Evolutionary conservation across 92 coral and sea anemone species (phyloP), one percentile per base, ranked within the genome.

Genomic region (Hydrozoanthus gracilis): DNA sequence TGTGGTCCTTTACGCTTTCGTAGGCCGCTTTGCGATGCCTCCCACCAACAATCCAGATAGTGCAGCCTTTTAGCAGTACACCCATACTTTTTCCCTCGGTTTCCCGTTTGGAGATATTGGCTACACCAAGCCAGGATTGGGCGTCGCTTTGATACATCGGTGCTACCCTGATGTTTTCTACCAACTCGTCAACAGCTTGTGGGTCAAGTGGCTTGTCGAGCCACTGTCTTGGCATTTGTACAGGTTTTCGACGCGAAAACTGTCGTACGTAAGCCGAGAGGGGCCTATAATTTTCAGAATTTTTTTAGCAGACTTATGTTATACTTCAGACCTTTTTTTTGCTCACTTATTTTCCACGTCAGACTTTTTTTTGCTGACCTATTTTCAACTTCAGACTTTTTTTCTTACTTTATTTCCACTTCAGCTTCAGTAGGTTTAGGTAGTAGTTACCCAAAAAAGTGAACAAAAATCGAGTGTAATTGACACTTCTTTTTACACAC

Each of bases 11-110:
- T 50, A 80, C 90, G 87, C 71, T 88, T 73, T 73, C 69, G 35
- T 88, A 82, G 11, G 87, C 90, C 16, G 90, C 87, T 45, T 74
- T 83, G 84, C 87, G 90, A 64, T 88, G 87, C 46, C 87, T 67
- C 50, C 90, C 90, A 47, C 90, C 90, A 65, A 82, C 49, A 14
- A 88, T 48, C 67, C 69, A 39, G 12, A 88, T 60, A 16, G 78
- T 73, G 71, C 79, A 69, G 5, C 78, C 80, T 18, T 82, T 88
- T 45, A 88, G 20, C 13, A 82, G 11, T 17, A 61, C 86, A 52
- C 70, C 17, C 7, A 82, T 39, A 5, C 14, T 73, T 58, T 72
- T 77, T 12, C 76, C 90, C 47, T 56, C 65, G 4, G 39, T 51
- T n/a, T 89, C 88, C 10, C 60, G 48, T 45, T 49, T 69, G 0